These are phyloP conservation scores for Lynx canadensis DNA, from an alignment of 2,113 vertebrate species.

Conservation along the genomic window DNA sequence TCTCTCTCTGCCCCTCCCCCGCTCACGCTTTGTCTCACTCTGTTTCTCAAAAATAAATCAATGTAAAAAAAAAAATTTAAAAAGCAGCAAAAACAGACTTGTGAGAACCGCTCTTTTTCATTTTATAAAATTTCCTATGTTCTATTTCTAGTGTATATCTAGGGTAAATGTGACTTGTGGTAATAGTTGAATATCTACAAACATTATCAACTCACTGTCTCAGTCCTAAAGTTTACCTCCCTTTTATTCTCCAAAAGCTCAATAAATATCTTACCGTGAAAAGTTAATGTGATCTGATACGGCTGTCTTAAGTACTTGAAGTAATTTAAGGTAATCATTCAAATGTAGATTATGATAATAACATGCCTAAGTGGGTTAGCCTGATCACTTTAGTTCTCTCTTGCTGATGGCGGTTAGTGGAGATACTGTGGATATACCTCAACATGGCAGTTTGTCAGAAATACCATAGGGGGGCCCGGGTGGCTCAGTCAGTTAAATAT, in stretches of 20 bases:
- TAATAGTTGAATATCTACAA: neutral
- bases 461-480: neutral
- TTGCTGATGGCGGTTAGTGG: neutral
- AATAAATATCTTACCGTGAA: conserved; percentile 21
- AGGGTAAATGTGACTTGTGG: neutral
- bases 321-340: conserved; percentile 29
- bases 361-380: neutral
- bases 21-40: no score
- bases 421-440: neutral
- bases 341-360: neutral
- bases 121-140: neutral
- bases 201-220: neutral
- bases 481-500: no score
- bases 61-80: neutral
- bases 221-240: conserved; percentile 29
- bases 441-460: neutral
- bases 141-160: neutral
- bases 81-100: neutral
- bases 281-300: conserved; percentile 58
- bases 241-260: neutral
- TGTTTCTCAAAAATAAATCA: no score
- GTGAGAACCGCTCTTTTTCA: neutral
- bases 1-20: no score
- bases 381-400: neutral
- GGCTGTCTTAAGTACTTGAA: conserved; percentile 74